A percentile compares a stretch with the other conserved stretches of the same genome.
phyloP scores from a whole-genome alignment of 2,797 vertebrate genomes.

The Margarornis squamiger region DNA sequence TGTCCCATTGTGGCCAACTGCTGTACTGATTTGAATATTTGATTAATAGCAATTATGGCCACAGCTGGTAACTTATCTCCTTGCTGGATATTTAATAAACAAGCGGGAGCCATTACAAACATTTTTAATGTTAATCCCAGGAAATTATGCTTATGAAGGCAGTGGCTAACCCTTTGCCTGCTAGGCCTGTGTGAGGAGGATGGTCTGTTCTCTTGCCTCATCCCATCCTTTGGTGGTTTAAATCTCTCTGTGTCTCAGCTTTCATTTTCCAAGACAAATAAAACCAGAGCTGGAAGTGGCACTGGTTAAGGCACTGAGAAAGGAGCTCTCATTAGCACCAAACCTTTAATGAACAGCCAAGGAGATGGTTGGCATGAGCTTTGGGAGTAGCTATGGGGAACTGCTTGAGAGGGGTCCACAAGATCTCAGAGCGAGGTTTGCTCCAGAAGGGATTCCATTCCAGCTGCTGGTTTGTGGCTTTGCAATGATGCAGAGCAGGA shows the following conservation, averaged over 20 bases:
- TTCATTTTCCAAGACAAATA: not conserved
- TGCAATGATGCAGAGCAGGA: not conserved
- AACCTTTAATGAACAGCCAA: not conserved
- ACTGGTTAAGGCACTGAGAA: rapidly evolving
- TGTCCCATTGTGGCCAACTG: slow-evolving; percentile 19
- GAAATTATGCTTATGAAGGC: slow-evolving; percentile 42
- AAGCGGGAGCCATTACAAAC: slow-evolving; percentile 35
- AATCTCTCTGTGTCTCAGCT: not conserved
- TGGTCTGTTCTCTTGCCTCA: rapidly evolving
- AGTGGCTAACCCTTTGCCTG: not conserved
- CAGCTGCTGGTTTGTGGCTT: not conserved
- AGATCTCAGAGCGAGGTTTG: not conserved
- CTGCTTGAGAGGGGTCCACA: not conserved
- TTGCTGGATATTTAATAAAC: slow-evolving; percentile 38
- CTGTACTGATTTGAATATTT: slow-evolving; percentile 77
- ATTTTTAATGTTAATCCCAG: slow-evolving; percentile 42
- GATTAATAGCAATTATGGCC: slow-evolving; percentile 73
- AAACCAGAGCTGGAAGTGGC: not conserved
- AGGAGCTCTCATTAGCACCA: rapidly evolving
- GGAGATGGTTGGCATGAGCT: not conserved
- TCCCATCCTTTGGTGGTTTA: not conserved
- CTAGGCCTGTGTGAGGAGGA: not conserved
- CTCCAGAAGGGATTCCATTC: not conserved
- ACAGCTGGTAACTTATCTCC: slow-evolving; percentile 59
- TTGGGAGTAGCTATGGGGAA: not conserved